Base-by-base conservation (phyloP, 2,797 vertebrate species). In the Coendou prehensilis region DNA sequence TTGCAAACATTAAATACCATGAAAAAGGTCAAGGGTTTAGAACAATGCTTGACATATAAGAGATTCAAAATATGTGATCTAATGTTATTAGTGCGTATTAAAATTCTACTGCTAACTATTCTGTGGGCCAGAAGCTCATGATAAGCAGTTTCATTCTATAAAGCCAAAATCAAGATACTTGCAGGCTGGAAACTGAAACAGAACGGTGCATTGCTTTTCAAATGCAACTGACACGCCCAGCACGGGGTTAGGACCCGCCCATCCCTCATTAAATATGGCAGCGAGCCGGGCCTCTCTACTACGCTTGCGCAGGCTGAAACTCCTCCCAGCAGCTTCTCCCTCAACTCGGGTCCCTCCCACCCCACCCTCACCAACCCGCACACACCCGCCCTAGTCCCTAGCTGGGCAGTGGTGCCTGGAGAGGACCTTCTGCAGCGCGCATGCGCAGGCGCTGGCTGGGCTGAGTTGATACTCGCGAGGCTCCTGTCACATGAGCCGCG, bases 171-270 rank as follows among this genome's bases (percentile, higher is more conserved):
- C 57, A 67, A 57, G 41, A 10, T 57, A 83, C n/a, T 15, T 33
- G 71, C n/a, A 59, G 41, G 54, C 54, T 91, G 26, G 13, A 92
- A 94, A 79, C 79, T 18, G 86, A 87, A 83, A 99, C 99, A 97
- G 99, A 99, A 97, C 99, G 93, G 0, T 99, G 98, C 96, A 99
- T 99, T 2, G 99, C 99, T 61, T 99, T 99, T 99, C 98, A 41
- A 15, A 92, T 5, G 57, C 78, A n/a, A 47, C 26, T 5, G 73
- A 59, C 89, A 85, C 67, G 84, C 82, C 64, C 89, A 67, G 17
- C 54, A 5, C 30, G 54, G 22, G 63, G 33, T 37, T 87, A 91
- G 92, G 90, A 50, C 9, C 92, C 79, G 86, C 97, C 97, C 64
- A 67, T 63, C 57, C 6, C 73, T 93, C 52, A 91, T 96, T 95